Base-by-base conservation (phyloP, 1,140 invertebrate species). In the Homalodisca vitripennis region DNA sequence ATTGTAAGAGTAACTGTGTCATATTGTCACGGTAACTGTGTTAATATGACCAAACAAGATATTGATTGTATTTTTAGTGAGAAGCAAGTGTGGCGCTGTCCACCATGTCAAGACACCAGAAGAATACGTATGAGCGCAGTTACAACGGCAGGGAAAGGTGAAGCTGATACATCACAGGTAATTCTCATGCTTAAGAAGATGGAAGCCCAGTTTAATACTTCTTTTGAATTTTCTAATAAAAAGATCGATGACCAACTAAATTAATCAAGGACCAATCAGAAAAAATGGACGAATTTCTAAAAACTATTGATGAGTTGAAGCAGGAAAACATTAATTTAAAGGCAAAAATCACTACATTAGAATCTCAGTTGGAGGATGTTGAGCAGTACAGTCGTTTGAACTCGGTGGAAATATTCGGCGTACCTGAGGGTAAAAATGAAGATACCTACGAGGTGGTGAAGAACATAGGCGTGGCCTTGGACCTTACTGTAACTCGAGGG, bases 371-470 rank as follows among this genome's bases (percentile, higher is more conserved):
- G 22, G 63, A 65, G 3, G 63, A 65, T 3, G 22, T 2, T 41
- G 32, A 65, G 63, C 63, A 65, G 22, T 65, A 65, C 24, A 6
- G 13, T 2, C 3, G 63, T 13, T 12, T 3, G 3, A 65, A 65
- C 22, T 32, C 63, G 10, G 20, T 65, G 3, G 63, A 65, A 65
- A 65, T 65, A 65, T 24, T 10, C n/a, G 63, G 63, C 12, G 24
- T 65, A 2, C 63, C 63, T 17, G 30, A 32, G n/a, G 22, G 22
- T n/a, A 34, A 41, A 34, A 41, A 65, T n/a, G 32, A 65, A 41
- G 32, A 65, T 41, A 24, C 22, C n/a, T 32, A 17, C n/a, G 63
- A 65, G 17, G n/a, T 65, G 17, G 32, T 65, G 29, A 65, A 65
- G 41, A 65, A 24, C 29, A 34, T 22, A 14, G 63, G 32, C 3